Conservation (phyloP, 2,797 vertebrate genomes). For the Phalloptychus januarius region DNA sequence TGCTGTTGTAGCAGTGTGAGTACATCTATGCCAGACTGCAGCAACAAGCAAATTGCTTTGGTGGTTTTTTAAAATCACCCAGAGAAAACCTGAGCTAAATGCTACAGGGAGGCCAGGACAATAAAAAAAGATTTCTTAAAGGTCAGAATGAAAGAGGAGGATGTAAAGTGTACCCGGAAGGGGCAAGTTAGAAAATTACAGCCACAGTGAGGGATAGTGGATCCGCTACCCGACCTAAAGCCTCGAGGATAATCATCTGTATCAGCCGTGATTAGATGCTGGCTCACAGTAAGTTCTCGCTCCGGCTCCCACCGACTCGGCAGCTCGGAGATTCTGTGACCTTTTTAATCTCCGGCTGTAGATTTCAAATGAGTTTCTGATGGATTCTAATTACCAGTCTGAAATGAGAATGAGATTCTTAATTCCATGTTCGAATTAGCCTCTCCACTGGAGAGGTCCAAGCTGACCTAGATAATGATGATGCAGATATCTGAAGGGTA, state of each 20-base stretch:
- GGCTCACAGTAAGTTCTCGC: slow-evolving; percentile 30
- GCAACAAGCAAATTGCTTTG: neutral
- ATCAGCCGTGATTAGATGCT: slow-evolving; percentile 40
- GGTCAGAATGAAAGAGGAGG: slow-evolving; percentile 4
- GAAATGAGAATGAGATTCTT: slow-evolving; percentile 32
- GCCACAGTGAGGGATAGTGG: slow-evolving; percentile 10
- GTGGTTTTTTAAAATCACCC: neutral
- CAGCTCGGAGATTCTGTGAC: slow-evolving; percentile 30
- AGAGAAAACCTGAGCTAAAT: neutral
- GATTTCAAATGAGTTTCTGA: slow-evolving; percentile 52
- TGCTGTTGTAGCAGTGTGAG: too few relatives aligned
- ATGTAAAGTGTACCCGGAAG: slow-evolving; percentile 8
- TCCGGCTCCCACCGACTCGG: slow-evolving; percentile 9
- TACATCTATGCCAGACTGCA: neutral
- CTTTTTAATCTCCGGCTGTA: slow-evolving; percentile 47
- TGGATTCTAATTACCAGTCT: slow-evolving; percentile 38
- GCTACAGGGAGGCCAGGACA: neutral
- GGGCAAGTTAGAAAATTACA: slow-evolving; percentile 7
- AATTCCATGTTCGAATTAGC: slow-evolving; percentile 31
- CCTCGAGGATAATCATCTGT: slow-evolving; percentile 21
- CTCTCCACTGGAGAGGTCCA: slow-evolving; percentile 16
- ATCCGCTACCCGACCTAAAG: slow-evolving; percentile 5
- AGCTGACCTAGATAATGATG: slow-evolving; percentile 37
- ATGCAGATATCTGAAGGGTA: slow-evolving; percentile 15
- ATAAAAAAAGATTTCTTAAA: slow-evolving; percentile 3